These are phyloP conservation scores for Tipula helvola DNA, from an alignment of 2,888 invertebrate species.

Conservation along the genomic window DNA sequence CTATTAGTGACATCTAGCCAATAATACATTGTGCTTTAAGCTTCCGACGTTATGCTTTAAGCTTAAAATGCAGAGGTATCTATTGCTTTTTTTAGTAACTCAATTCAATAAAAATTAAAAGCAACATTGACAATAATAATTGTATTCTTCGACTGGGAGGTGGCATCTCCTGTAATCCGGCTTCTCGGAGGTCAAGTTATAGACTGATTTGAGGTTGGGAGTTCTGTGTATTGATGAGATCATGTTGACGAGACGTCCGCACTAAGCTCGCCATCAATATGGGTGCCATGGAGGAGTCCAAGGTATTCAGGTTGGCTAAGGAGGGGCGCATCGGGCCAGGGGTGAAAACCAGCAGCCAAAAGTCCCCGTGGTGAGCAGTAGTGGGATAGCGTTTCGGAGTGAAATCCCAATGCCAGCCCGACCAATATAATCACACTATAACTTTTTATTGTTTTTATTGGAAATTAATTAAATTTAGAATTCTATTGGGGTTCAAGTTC, in stretches of 20 bases:
- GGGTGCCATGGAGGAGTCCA: constrained; percentile 6
- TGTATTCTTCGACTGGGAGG: constrained; percentile 56
- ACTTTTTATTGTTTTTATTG: constrained; percentile 39
- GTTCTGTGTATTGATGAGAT: constrained; percentile 42
- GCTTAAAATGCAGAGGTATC: too few species aligned
- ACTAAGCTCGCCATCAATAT: constrained; percentile 8
- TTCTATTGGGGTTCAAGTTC: too few species aligned
- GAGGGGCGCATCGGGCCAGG: constrained; percentile 98
- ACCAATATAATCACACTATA: constrained; percentile 64
- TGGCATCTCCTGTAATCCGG: constrained; percentile 98
- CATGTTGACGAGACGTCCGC: constrained; percentile 52
- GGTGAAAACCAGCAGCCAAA: constrained; percentile 99
- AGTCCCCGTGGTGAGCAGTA: constrained; percentile 97
- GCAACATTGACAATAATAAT: too few species aligned
- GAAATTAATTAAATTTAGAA: too few species aligned
- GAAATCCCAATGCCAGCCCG: constrained; percentile 77
- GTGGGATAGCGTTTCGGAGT: constrained; percentile 98
- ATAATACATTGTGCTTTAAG: too few species aligned
- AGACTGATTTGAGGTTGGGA: constrained; percentile 91
- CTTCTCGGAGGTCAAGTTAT: constrained; percentile 84
- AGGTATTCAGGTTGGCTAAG: constrained; percentile 47
- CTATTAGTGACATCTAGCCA: too few species aligned
- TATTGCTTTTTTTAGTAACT: too few species aligned
- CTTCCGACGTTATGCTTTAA: too few species aligned
- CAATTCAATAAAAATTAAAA: too few species aligned